phyloP scores from a whole-genome alignment of 2,888 invertebrate species.

The Dendrolimus houi region DNA sequence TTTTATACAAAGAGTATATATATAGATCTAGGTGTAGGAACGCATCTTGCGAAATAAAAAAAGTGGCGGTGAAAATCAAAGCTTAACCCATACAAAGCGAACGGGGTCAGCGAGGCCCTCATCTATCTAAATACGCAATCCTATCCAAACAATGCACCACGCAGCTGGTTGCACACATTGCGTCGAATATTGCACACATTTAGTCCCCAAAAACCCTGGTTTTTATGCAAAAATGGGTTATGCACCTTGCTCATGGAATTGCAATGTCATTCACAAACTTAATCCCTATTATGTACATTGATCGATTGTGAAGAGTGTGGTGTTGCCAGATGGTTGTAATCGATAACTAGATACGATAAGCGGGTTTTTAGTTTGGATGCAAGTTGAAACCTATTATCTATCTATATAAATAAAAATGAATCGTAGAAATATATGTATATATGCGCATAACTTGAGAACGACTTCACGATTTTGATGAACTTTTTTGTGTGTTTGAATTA shows the following conservation, averaged over 20 bases:
- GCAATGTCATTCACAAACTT: conserved; percentile 34
- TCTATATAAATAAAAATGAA: too few species aligned
- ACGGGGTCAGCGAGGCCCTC: conserved; percentile 36
- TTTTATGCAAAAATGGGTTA: conserved; percentile 69
- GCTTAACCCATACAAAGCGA: conserved; percentile 44
- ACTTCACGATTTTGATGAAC: too few species aligned
- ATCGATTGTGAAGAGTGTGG: neutral
- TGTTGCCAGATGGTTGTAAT: too few species aligned
- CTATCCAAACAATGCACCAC: conserved; percentile 59
- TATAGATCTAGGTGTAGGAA: conserved; percentile 4
- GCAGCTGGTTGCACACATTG: conserved; percentile 66
- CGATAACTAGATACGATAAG: too few species aligned
- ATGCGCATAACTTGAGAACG: too few species aligned
- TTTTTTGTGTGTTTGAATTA: too few species aligned
- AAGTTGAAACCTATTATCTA: too few species aligned
- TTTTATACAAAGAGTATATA: neutral
- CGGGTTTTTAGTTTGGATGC: too few species aligned
- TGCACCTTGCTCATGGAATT: conserved; percentile 59
- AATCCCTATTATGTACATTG: neutral
- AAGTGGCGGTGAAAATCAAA: conserved; percentile 42
- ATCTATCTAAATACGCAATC: conserved; percentile 41
- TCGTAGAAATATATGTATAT: too few species aligned
- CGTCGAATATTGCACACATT: conserved; percentile 50
- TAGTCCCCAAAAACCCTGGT: conserved; percentile 37
- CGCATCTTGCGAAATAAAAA: conserved; percentile 20